These are phyloP conservation scores for Tinea pellionella DNA, from an alignment of 2,888 invertebrate species.

Conservation along the genomic window DNA sequence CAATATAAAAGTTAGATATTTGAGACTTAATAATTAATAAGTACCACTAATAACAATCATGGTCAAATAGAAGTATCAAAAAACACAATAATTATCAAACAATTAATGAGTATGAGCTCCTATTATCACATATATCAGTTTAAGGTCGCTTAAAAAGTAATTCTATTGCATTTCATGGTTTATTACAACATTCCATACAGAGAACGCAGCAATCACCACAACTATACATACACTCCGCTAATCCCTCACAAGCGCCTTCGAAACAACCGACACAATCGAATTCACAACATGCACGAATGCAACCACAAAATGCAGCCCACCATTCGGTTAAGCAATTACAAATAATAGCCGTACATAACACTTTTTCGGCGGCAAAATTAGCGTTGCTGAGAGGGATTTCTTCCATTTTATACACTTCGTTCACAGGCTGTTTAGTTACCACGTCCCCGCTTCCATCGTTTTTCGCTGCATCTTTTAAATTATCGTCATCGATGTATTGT, in stretches of 20 bases:
- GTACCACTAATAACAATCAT: too few relatives aligned
- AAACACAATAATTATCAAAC: too few relatives aligned
- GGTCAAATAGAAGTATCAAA: too few relatives aligned
- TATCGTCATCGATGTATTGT: neutral
- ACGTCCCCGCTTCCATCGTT: conserved; percentile 7
- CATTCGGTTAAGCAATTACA: conserved; percentile 16
- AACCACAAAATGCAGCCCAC: conserved; percentile 13
- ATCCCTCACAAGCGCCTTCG: conserved; percentile 15
- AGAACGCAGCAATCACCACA: conserved; percentile 18
- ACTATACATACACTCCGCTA: conserved; percentile 16
- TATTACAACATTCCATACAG: conserved; percentile 7
- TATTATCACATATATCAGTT: too few relatives aligned
- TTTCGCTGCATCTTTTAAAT: neutral
- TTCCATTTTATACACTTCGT: neutral
- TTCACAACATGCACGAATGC: conserved; percentile 10
- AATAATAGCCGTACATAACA: conserved; percentile 14
- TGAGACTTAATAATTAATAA: too few relatives aligned
- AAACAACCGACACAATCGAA: conserved; percentile 15
- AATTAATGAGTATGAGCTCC: too few relatives aligned
- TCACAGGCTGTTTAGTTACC: conserved; percentile 18
- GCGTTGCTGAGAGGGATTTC: neutral
- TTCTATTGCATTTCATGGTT: too few relatives aligned
- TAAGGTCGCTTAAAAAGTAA: neutral
- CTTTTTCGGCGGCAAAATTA: conserved; percentile 14
- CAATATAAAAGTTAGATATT: too few relatives aligned